These are phyloP conservation scores for Anser brachyrhynchus DNA, from an alignment of 2,113 vertebrate species.

Conservation along the genomic window DNA sequence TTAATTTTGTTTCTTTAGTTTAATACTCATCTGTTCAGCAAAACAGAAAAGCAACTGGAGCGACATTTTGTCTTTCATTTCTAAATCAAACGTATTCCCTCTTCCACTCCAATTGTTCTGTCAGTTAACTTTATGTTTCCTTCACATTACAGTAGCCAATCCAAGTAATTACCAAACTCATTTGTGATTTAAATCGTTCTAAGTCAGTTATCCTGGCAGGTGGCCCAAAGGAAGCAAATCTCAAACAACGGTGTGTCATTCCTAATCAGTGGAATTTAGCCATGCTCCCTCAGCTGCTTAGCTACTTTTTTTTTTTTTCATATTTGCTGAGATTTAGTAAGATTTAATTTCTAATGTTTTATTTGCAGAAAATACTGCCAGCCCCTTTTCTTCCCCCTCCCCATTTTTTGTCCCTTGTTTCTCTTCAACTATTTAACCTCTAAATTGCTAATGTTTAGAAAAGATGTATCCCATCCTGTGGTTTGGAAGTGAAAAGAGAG, in stretches of 20 bases:
- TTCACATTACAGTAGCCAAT: not conserved
- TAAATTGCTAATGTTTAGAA: not conserved
- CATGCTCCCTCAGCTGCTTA: constrained; percentile 24
- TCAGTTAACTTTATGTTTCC: constrained; percentile 24
- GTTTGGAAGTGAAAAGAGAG: not conserved
- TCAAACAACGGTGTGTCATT: constrained; percentile 18
- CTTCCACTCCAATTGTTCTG: not conserved
- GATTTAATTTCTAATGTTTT: not conserved
- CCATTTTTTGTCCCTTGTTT: not conserved
- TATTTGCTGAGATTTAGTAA: constrained; percentile 23
- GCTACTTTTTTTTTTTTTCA: constrained; percentile 18
- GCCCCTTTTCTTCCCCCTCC: not conserved
- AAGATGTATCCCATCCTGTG: not conserved
- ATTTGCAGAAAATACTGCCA: not conserved
- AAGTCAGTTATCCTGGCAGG: constrained; percentile 28
- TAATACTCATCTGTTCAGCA: not conserved
- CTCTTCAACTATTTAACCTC: not conserved
- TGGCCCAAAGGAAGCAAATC: constrained; percentile 36
- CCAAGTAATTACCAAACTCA: constrained; percentile 35
- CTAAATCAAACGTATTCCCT: not conserved
- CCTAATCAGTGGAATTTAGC: not conserved
- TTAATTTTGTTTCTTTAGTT: not conserved
- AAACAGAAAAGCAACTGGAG: not conserved
- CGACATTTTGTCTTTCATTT: not conserved
- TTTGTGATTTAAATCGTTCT: constrained; percentile 34